phyloP scores from a whole-genome alignment of 2,113 vertebrate species.

The Himantopus leucocephalus region DNA sequence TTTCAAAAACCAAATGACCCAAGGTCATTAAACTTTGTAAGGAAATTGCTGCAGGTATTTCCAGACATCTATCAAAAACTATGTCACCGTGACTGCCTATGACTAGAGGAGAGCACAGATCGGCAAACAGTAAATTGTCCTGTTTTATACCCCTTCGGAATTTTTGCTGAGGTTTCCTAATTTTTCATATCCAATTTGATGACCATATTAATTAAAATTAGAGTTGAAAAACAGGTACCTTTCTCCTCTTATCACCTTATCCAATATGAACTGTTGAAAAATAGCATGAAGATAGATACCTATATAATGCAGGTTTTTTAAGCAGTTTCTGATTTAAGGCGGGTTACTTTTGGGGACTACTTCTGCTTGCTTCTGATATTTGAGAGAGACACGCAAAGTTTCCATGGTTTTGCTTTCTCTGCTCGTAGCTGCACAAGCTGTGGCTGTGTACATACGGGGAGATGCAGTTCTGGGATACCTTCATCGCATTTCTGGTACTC shows the following conservation, averaged over 20 bases:
- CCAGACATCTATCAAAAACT: constrained; percentile 4
- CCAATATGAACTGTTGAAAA: neutral
- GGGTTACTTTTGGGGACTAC: neutral
- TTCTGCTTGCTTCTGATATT: neutral
- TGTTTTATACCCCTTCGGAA: neutral
- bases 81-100: neutral
- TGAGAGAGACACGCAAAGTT: neutral
- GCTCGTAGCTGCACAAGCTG: neutral
- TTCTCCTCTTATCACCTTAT: neutral
- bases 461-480: neutral
- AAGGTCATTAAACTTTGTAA: constrained; percentile 43
- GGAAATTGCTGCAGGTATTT: constrained; percentile 34
- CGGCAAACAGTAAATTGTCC: neutral
- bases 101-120: neutral
- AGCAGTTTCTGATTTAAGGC: neutral
- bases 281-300: neutral
- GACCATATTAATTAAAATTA: constrained; percentile 45
- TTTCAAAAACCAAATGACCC: constrained; percentile 27
- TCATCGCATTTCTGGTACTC: neutral
- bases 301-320: neutral
- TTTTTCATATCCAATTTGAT: constrained; percentile 41
- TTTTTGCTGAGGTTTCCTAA: constrained; percentile 29
- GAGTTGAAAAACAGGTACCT: neutral
- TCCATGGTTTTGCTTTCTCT: neutral
- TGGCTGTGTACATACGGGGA: neutral